A percentile compares a stretch with the other conserved stretches of the same genome.
These are phyloP conservation scores for Melitaea cinxia DNA, from an alignment of 1,140 invertebrate species.

Conservation along the genomic window DNA sequence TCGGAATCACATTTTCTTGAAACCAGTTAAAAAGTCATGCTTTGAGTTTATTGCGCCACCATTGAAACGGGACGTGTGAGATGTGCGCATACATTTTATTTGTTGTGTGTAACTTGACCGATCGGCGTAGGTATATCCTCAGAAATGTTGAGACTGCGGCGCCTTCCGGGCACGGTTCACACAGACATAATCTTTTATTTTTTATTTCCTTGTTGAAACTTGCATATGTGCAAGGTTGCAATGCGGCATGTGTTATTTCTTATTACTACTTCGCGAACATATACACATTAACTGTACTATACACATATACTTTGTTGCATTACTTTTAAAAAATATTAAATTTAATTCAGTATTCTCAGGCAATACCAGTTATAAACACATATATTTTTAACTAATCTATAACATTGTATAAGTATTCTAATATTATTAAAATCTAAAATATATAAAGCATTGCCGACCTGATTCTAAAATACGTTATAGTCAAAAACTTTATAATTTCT, in stretches of 20 bases:
- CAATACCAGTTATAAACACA: too few species aligned
- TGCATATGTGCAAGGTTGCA: neutral
- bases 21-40: slow-evolving; percentile 9
- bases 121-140: slow-evolving; percentile 2
- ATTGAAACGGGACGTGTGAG: neutral
- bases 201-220: slow-evolving; percentile 1
- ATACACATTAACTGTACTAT: too few species aligned
- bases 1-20: too few species aligned
- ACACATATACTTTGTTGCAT: too few species aligned
- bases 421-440: too few species aligned
- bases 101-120: neutral
- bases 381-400: too few species aligned
- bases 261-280: neutral
- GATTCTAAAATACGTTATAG: too few species aligned
- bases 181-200: neutral
- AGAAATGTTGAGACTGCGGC: slow-evolving; percentile 1
- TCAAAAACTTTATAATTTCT: too few species aligned
- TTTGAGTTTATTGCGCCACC: slow-evolving; percentile 11
- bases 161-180: slow-evolving; percentile 1
- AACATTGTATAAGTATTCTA: too few species aligned
- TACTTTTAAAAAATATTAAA: too few species aligned
- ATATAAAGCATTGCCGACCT: too few species aligned
- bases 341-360: too few species aligned
- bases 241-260: neutral
- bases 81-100: neutral